phyloP scores from a whole-genome alignment of 2,888 invertebrate genomes.

The Gymnosoma rotundatum region DNA sequence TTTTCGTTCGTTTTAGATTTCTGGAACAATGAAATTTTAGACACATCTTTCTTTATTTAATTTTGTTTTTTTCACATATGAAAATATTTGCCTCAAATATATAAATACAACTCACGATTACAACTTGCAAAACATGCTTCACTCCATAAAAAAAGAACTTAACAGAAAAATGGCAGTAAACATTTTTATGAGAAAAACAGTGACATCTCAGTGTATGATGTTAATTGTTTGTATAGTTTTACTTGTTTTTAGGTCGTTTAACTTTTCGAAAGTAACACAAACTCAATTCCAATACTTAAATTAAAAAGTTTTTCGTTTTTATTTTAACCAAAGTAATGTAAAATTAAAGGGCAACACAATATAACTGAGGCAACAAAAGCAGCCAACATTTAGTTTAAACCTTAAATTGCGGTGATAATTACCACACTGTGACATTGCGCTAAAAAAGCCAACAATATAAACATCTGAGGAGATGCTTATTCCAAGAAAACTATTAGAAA shows the following conservation, averaged over 20 bases:
- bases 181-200: slow-evolving; percentile 58
- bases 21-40: neutral
- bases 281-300: slow-evolving; percentile 30
- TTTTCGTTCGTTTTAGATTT: neutral
- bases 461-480: slow-evolving; percentile 22
- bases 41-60: neutral
- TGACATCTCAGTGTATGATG: slow-evolving; percentile 61
- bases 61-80: neutral
- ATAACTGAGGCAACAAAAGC: slow-evolving; percentile 17
- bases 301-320: neutral
- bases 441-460: slow-evolving; percentile 22
- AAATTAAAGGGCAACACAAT: slow-evolving; percentile 57
- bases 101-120: slow-evolving; percentile 58
- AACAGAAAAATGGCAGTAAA: slow-evolving; percentile 29
- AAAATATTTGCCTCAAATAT: slow-evolving; percentile 5
- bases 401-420: slow-evolving; percentile 74
- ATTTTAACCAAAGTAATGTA: slow-evolving; percentile 29
- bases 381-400: slow-evolving; percentile 71
- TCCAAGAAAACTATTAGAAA: slow-evolving; percentile 11
- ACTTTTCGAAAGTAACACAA: slow-evolving; percentile 58
- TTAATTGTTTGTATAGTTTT: slow-evolving; percentile 59
- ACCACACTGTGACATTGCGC: slow-evolving; percentile 70
- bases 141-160: slow-evolving; percentile 11
- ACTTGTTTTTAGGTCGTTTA: slow-evolving; percentile 64
- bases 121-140: slow-evolving; percentile 41